Evolutionary conservation across 2,797 vertebrate species (phyloP), one percentile per base, ranked within the genome.

Genomic region (Allobates femoralis): DNA sequence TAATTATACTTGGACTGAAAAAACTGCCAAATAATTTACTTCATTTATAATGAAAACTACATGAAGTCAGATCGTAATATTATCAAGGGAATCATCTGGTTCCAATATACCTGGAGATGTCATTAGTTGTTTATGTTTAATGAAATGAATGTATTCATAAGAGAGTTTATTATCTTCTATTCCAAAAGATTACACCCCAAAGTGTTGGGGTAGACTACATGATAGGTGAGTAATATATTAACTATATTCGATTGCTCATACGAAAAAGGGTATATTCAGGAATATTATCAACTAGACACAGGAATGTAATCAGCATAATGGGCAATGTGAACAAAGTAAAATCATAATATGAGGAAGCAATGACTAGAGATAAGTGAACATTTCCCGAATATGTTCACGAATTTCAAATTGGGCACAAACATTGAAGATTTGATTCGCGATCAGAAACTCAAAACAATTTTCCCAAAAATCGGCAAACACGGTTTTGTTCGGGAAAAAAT

Each of bases 51-150:
- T 74, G 4, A 74, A 74, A 50, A 46, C 5, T 26, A 50, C 14
- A 26, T 50, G 41, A 14, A 50, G 37, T 50, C 23, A 74, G 12
- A 74, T 74, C 14, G 69, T 46, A 26, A 50, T 74, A 74, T 74
- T n/a, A 74, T 74, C 69, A 46, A n/a, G 69, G 69, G 69, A 41
- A 46, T 74, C 69, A 74, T 26, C 69, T 74, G 69, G 69, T 41
- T 74, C 12, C 41, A 50, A 21, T 74, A 3, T 74, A 74, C 37
- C 41, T 74, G 41, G 37, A 74, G 69, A 74, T 14, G 2, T 74
- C 41, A 46, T 5, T n/a, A 46, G 69, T 26, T 74, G 41, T 46
- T 11, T 74, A 74, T 46, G 21, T 41, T 37, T 21, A 73, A 10
- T 73, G 19, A 73, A 14, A 12, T 14, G 3, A n/a, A 73, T n/a